These are phyloP conservation scores for Pectinophora gossypiella DNA, from an alignment of 1,140 invertebrate species.

Conservation along the genomic window DNA sequence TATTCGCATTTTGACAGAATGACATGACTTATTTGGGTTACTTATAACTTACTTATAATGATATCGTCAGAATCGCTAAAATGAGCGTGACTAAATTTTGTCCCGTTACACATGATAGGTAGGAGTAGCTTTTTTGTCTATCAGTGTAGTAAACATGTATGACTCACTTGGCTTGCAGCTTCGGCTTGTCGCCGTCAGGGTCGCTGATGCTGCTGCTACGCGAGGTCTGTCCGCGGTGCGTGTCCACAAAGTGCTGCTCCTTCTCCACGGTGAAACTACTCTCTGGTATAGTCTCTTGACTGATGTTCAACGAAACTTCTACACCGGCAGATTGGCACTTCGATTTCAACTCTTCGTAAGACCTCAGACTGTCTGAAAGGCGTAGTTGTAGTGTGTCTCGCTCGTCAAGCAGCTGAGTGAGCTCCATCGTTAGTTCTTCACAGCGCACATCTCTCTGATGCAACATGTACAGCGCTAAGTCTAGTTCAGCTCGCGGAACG, in stretches of 20 bases:
- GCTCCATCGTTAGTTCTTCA: conserved; percentile 91
- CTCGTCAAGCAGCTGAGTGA: conserved; percentile 89
- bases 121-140: background rate
- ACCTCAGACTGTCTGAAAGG: conserved; percentile 85
- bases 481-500: conserved; percentile 81
- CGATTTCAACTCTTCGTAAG: conserved; percentile 79
- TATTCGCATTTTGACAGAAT: no score
- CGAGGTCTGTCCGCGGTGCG: conserved; percentile 48
- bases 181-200: conserved; percentile 54
- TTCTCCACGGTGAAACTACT: conserved; percentile 39
- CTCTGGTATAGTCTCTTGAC: conserved; percentile 40
- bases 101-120: no score
- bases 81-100: no score
- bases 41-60: no score
- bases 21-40: no score
- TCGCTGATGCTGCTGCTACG: conserved; percentile 62
- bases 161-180: conserved; percentile 67
- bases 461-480: conserved; percentile 89
- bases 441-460: conserved; percentile 91
- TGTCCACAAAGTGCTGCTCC: conserved; percentile 49
- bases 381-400: conserved; percentile 88
- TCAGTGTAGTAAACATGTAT: no score
- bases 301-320: conserved; percentile 28
- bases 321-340: conserved; percentile 38
- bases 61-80: no score